Conservation (phyloP, 2,797 vertebrate genomes). For the Naso thynnoides region DNA sequence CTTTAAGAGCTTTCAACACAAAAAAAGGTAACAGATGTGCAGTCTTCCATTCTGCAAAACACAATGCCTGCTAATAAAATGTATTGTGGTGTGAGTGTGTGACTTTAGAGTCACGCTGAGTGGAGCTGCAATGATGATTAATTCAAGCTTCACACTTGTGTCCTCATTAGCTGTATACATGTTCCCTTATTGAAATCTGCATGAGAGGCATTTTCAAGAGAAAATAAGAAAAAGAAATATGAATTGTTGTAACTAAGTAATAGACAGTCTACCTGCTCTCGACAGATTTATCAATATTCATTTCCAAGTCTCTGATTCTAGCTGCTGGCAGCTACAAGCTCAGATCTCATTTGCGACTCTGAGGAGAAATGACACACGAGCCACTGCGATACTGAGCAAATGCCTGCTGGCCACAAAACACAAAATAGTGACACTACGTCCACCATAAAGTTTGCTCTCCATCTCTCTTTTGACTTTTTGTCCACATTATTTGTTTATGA, state of each 20-base stretch:
- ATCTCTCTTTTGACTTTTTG: slow-evolving; percentile 20
- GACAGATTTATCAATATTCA: slow-evolving; percentile 58
- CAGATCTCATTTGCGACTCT: slow-evolving; percentile 64
- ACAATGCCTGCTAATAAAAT: slow-evolving; percentile 35
- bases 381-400: slow-evolving; percentile 40
- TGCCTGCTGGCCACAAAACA: slow-evolving; percentile 55
- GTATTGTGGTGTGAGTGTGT: background rate
- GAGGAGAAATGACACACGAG: slow-evolving; percentile 65
- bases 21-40: slow-evolving; percentile 47
- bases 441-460: slow-evolving; percentile 6
- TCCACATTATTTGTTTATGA: slow-evolving; percentile 14
- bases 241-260: slow-evolving; percentile 39
- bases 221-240: slow-evolving; percentile 8
- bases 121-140: slow-evolving; percentile 28
- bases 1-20: slow-evolving; percentile 3
- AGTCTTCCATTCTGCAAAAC: slow-evolving; percentile 37
- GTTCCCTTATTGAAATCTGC: background rate
- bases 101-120: slow-evolving; percentile 5
- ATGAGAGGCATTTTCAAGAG: slow-evolving; percentile 9
- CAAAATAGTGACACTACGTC: slow-evolving; percentile 25
- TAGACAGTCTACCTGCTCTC: slow-evolving; percentile 48
- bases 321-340: slow-evolving; percentile 41
- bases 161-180: background rate
- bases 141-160: slow-evolving; percentile 18
- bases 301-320: slow-evolving; percentile 44